Evolutionary conservation across 1,140 invertebrate genomes (phyloP).

Genomic region (Sitobion miscanthi): DNA sequence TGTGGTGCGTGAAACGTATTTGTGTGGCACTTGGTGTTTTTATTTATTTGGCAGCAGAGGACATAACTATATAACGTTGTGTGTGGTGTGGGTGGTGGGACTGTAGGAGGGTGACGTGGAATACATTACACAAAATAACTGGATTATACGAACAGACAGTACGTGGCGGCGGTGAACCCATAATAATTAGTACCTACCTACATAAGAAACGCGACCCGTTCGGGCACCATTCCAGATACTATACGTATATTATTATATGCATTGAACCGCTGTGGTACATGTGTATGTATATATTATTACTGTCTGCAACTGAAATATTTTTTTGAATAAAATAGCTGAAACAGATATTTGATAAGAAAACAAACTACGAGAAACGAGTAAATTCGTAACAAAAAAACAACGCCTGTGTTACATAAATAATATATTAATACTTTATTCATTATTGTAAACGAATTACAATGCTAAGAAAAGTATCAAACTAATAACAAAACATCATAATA

Average conservation of each 20-base stretch:
- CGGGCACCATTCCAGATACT: background rate
- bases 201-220: background rate
- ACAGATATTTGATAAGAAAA: background rate
- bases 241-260: background rate
- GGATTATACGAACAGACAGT: background rate
- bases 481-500: too few relatives aligned
- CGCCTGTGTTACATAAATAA: background rate
- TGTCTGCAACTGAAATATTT: background rate
- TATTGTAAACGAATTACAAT: too few relatives aligned
- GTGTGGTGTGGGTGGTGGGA: too few relatives aligned
- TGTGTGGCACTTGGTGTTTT: background rate
- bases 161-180: background rate
- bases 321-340: background rate
- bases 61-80: background rate
- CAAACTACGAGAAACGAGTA: background rate
- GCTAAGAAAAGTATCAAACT: too few relatives aligned
- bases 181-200: conserved; percentile 10
- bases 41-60: background rate
- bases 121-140: background rate
- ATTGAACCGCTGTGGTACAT: background rate
- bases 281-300: background rate
- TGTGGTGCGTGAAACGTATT: background rate
- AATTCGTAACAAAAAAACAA: background rate
- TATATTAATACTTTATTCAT: too few relatives aligned
- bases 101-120: too few relatives aligned